A percentile compares a stretch with the other conserved stretches of the same genome.
These are phyloP conservation scores for Drosophila repleta DNA, from an alignment of 1,140 invertebrate species.

Conservation along the genomic window DNA sequence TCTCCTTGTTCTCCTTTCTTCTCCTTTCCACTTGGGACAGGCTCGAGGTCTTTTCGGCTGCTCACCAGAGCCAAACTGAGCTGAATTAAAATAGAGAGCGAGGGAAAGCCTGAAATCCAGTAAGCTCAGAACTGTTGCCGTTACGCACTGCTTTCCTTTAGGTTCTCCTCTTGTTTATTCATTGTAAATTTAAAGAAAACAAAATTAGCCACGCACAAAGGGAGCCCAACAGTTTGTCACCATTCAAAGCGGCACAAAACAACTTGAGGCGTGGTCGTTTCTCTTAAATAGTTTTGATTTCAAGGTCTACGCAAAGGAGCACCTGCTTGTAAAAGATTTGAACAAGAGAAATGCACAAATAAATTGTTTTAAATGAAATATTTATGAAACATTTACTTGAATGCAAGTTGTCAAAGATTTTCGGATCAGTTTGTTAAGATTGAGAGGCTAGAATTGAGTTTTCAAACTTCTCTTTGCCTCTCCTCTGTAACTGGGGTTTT, in stretches of 20 bases:
- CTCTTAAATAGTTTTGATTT: constrained; percentile 2
- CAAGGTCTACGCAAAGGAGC: not conserved
- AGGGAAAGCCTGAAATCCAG: constrained; percentile 22
- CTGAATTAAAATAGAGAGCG: constrained; percentile 20
- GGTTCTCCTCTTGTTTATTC: constrained; percentile 36
- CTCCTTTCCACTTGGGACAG: not conserved
- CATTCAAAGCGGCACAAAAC: constrained; percentile 36
- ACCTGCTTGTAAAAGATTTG: not conserved
- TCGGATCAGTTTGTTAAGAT: too few species aligned
- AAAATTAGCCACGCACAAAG: constrained; percentile 27
- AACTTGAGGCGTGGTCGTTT: not conserved
- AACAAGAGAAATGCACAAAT: not conserved
- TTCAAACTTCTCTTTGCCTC: too few species aligned
- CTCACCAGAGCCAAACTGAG: constrained; percentile 7
- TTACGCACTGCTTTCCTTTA: constrained; percentile 7
- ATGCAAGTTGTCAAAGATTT: too few species aligned
- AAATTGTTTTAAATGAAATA: not conserved
- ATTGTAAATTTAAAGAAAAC: constrained; percentile 75
- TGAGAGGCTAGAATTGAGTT: too few species aligned
- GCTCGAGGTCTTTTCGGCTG: constrained; percentile 7
- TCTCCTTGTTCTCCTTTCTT: not conserved
- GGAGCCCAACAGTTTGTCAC: constrained; percentile 31
- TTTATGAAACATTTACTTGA: too few species aligned
- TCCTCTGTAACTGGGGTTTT: too few species aligned
- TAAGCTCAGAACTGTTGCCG: constrained; percentile 20